These are phyloP conservation scores for Tetraodon nigroviridis DNA, from an alignment of 2,113 vertebrate species.

Conservation along the genomic window DNA sequence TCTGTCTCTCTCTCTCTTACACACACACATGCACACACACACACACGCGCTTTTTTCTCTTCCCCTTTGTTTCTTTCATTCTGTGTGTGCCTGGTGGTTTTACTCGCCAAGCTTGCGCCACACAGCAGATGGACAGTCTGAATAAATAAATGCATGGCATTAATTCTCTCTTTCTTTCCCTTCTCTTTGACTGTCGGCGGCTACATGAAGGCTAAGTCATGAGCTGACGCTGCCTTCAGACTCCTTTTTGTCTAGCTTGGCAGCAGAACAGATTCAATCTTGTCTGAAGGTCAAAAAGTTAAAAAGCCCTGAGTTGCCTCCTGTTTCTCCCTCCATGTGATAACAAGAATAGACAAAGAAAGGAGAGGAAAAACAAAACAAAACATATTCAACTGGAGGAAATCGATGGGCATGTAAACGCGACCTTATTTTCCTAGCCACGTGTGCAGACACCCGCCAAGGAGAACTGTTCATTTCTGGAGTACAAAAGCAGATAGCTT, in stretches of 20 bases:
- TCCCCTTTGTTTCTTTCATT: not conserved
- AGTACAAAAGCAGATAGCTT: conserved; percentile 3
- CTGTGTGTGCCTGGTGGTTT: conserved; percentile 10
- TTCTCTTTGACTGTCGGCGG: conserved; percentile 24
- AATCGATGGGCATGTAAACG: conserved; percentile 39
- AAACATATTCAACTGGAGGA: conserved; percentile 26
- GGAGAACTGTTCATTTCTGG: conserved; percentile 15
- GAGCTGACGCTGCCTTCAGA: conserved; percentile 56
- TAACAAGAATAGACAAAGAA: conserved; percentile 10
- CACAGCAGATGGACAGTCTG: conserved; percentile 69
- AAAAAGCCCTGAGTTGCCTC: conserved; percentile 47
- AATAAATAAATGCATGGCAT: conserved; percentile 69
- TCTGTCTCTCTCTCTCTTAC: not conserved
- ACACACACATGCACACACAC: too few species aligned
- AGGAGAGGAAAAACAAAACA: conserved; percentile 4
- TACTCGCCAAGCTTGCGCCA: conserved; percentile 45
- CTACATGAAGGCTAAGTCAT: conserved; percentile 56
- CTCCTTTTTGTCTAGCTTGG: conserved; percentile 60
- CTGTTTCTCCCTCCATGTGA: conserved; percentile 35
- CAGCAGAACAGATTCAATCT: conserved; percentile 65
- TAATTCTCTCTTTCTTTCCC: conserved; percentile 17
- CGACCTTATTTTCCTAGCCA: conserved; percentile 2
- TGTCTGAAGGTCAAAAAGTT: conserved; percentile 69
- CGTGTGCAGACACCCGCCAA: not conserved
- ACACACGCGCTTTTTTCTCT: too few species aligned